Conservation (phyloP, 1,140 invertebrate genomes). For the Caenorhabditis remanei region DNA sequence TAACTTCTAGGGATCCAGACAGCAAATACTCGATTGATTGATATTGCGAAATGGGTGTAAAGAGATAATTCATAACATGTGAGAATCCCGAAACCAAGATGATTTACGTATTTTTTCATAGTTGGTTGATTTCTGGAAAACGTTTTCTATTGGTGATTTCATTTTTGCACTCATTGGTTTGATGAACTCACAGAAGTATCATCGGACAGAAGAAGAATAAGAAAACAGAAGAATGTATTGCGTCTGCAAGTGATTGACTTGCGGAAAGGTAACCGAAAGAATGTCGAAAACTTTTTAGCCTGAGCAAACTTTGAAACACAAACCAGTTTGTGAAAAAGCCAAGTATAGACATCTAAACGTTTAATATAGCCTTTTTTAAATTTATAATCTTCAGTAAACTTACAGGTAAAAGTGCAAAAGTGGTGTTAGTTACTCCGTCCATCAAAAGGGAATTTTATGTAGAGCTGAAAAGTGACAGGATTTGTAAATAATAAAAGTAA, state of each 20-base stretch:
- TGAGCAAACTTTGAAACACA: background rate
- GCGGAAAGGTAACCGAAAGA: background rate
- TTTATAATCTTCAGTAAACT: background rate
- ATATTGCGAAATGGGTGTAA: conserved; percentile 14
- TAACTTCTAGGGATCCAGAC: background rate
- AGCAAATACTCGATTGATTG: background rate
- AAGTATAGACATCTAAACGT: background rate
- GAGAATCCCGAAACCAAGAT: background rate
- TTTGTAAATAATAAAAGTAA: too few relatives aligned
- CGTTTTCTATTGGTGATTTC: background rate
- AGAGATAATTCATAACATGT: conserved; percentile 19
- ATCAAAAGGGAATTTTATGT: too few relatives aligned
- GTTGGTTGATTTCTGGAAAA: background rate
- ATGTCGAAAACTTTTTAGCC: background rate
- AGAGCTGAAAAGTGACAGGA: too few relatives aligned
- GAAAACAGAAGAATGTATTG: background rate
- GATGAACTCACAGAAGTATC: conserved; percentile 1
- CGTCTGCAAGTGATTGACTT: background rate
- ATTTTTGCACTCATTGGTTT: background rate
- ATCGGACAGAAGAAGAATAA: conserved; percentile 11
- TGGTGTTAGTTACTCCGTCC: too few relatives aligned
- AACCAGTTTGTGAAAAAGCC: conserved; percentile 9
- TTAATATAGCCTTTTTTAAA: too few relatives aligned
- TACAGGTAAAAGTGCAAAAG: background rate
- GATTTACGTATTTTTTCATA: background rate